A percentile compares a stretch with the other conserved stretches of the same genome.
Conservation (phyloP, 2,797 vertebrate genomes). For the Oreochromis grahami region DNA sequence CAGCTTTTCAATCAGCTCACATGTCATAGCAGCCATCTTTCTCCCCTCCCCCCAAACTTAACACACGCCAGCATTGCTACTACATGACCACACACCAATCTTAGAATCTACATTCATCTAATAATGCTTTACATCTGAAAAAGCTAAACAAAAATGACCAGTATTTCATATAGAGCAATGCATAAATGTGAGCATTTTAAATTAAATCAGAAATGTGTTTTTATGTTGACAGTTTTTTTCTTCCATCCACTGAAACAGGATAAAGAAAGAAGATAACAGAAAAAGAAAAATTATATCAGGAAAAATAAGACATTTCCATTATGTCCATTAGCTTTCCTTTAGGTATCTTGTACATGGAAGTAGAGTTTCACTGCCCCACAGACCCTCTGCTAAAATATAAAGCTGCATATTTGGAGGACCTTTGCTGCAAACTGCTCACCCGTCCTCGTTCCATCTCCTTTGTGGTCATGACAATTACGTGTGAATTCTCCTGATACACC, state of each 20-base stretch:
- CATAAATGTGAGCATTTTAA: neutral
- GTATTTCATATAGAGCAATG: neutral
- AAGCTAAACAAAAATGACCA: neutral
- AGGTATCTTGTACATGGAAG: neutral
- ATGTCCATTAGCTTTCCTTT: neutral
- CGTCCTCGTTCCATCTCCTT: slow-evolving; percentile 85
- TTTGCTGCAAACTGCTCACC: slow-evolving; percentile 63
- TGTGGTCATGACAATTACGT: slow-evolving; percentile 88
- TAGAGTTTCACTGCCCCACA: neutral
- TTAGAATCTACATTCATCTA: slow-evolving; percentile 3
- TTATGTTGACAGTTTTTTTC: neutral
- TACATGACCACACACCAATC: neutral
- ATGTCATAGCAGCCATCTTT: slow-evolving; percentile 42
- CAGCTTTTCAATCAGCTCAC: slow-evolving; percentile 67
- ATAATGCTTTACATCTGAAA: neutral
- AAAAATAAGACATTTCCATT: neutral
- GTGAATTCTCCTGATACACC: slow-evolving; percentile 87
- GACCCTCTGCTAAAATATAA: neutral
- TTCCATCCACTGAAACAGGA: neutral
- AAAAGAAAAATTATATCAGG: neutral
- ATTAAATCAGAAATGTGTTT: neutral
- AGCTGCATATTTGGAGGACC: neutral
- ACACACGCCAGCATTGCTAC: neutral
- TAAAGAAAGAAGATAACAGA: neutral
- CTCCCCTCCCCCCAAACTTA: neutral